These are phyloP conservation scores for Syngnathus rostellatus DNA, from an alignment of 2,797 vertebrate genomes.

Conservation along the genomic window DNA sequence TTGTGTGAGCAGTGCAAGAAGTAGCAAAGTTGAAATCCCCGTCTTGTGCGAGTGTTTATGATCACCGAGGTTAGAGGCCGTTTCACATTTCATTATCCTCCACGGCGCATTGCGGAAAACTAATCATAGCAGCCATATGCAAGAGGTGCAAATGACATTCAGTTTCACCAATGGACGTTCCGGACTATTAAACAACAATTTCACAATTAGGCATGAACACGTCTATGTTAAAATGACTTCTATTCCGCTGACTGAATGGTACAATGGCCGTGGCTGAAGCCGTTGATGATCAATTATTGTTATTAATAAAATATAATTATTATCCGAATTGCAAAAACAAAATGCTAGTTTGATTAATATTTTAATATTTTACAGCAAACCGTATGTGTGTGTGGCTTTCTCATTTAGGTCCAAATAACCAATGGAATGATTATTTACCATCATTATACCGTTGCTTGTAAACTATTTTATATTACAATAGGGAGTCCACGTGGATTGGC, in stretches of 20 bases:
- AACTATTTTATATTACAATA: constrained; percentile 7
- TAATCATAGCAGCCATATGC: constrained; percentile 53
- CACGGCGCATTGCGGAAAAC: constrained; percentile 39
- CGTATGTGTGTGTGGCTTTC: too few relatives aligned
- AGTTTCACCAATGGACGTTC: constrained; percentile 14
- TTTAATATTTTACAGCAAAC: too few relatives aligned
- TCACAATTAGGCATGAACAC: constrained; percentile 51
- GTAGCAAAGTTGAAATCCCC: neutral
- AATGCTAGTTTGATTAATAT: neutral
- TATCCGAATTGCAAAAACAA: too few relatives aligned
- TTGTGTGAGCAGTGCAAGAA: neutral
- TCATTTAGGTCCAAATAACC: too few relatives aligned
- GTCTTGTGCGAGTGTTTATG: constrained; percentile 30
- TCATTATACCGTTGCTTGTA: neutral
- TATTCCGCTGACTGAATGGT: neutral
- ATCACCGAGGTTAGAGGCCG: constrained; percentile 33
- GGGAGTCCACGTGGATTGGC: constrained; percentile 3
- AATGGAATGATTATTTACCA: too few relatives aligned
- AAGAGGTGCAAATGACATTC: constrained; percentile 44
- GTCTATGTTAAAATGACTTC: constrained; percentile 23
- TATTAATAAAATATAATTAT: neutral
- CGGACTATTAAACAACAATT: constrained; percentile 45
- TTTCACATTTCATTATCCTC: constrained; percentile 30
- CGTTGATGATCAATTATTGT: neutral
- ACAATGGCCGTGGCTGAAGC: neutral